Conservation (phyloP, 2,888 invertebrate genomes). For the Eupithecia abbreviata region DNA sequence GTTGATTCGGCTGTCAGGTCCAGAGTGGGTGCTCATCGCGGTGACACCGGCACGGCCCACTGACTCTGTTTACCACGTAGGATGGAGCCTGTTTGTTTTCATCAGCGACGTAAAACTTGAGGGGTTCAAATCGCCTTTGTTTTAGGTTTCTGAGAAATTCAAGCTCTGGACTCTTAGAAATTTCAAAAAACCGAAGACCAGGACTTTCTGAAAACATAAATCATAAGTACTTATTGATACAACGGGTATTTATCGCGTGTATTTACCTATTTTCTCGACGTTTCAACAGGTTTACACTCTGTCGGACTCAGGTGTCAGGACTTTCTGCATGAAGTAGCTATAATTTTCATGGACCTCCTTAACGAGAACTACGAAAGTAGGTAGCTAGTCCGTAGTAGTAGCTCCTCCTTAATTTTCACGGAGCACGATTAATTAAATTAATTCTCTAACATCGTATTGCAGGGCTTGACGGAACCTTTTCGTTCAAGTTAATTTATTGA, state of each 20-base stretch:
- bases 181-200: background rate
- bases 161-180: background rate
- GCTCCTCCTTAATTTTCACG: too few relatives aligned
- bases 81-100: constrained; percentile 14
- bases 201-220: too few relatives aligned
- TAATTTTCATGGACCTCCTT: background rate
- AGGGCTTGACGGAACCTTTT: background rate
- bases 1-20: constrained; percentile 27
- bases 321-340: too few relatives aligned
- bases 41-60: constrained; percentile 22
- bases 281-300: too few relatives aligned
- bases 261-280: too few relatives aligned
- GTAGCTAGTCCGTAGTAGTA: too few relatives aligned
- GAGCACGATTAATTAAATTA: background rate
- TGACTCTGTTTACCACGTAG: constrained; percentile 17
- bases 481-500: background rate
- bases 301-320: too few relatives aligned
- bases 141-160: background rate
- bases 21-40: constrained; percentile 17
- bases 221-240: too few relatives aligned
- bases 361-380: too few relatives aligned
- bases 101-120: constrained; percentile 1
- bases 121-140: background rate
- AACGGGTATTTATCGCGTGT: too few relatives aligned
- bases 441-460: background rate